Percentiles rank a stretch among this genome's conserved stretches.
Conservation (phyloP, 2,113 vertebrate genomes). For the Petroica traversi region DNA sequence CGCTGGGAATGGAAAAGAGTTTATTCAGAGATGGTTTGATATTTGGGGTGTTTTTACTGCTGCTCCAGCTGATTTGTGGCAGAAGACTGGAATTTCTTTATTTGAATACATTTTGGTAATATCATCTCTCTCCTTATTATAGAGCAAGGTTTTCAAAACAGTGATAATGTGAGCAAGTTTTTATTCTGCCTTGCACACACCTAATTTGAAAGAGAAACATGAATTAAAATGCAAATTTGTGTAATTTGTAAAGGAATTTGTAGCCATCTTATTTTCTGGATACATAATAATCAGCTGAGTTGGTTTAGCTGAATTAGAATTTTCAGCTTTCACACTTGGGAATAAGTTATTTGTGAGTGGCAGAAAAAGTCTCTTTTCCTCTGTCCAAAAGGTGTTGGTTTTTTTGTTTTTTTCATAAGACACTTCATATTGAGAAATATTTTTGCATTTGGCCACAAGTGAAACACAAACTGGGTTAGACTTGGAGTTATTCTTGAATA, state of each 20-base stretch:
- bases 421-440: not conserved
- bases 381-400: not conserved
- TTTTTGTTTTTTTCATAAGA: not conserved
- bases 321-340: not conserved
- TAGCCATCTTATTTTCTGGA: not conserved
- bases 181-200: not conserved
- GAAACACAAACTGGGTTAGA: not conserved
- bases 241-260: not conserved
- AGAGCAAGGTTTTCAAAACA: not conserved
- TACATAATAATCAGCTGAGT: not conserved
- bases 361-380: not conserved
- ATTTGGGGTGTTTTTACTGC: not conserved
- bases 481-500: not conserved
- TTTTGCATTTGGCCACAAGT: not conserved
- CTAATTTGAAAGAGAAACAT: not conserved
- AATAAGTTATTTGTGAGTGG: not conserved
- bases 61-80: not conserved
- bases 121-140: not conserved
- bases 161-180: not conserved
- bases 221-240: not conserved
- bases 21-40: not conserved
- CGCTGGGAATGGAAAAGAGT: not conserved
- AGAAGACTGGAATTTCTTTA: not conserved
- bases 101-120: not conserved
- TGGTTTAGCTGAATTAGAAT: not conserved